A percentile compares a stretch with the other conserved stretches of the same genome.
These are phyloP conservation scores for Enoplolaimus lenunculus DNA, from an alignment of 2,888 invertebrate genomes.

Conservation along the genomic window DNA sequence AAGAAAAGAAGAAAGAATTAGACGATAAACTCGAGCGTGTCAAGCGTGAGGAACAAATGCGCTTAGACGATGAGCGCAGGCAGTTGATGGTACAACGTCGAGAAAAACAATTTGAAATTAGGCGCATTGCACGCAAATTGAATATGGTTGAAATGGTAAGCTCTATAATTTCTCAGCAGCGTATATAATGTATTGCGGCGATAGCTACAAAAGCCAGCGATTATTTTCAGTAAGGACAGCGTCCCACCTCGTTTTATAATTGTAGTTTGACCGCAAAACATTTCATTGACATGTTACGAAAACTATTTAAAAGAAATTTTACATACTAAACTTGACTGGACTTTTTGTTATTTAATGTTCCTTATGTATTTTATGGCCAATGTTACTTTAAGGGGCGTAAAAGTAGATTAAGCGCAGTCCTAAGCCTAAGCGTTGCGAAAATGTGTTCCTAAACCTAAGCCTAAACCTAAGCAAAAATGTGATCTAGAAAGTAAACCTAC, in stretches of 20 bases:
- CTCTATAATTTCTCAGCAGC: constrained; percentile 12
- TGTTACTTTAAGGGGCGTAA: no score
- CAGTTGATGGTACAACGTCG: constrained; percentile 69
- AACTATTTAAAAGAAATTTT: no score
- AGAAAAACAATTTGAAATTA: constrained; percentile 71
- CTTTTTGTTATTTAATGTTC: no score
- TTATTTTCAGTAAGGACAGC: no score
- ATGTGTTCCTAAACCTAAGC: not conserved
- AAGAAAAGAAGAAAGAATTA: constrained; percentile 67
- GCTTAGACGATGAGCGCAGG: constrained; percentile 64
- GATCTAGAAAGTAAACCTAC: no score
- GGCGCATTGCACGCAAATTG: constrained; percentile 70
- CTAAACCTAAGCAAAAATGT: not conserved
- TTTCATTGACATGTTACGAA: no score
- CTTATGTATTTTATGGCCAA: not conserved
- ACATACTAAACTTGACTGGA: no score
- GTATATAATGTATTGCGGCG: not conserved
- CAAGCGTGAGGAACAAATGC: constrained; percentile 68
- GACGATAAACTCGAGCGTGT: constrained; percentile 86
- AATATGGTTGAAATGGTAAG: constrained; percentile 64
- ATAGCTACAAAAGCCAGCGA: no score
- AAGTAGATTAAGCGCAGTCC: no score
- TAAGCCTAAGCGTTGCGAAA: no score
- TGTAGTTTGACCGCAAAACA: no score
- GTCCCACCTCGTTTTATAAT: no score